Percentiles rank a stretch among this genome's conserved stretches.
Conservation (phyloP, 2,888 invertebrate species). For the Andrena camellia region DNA sequence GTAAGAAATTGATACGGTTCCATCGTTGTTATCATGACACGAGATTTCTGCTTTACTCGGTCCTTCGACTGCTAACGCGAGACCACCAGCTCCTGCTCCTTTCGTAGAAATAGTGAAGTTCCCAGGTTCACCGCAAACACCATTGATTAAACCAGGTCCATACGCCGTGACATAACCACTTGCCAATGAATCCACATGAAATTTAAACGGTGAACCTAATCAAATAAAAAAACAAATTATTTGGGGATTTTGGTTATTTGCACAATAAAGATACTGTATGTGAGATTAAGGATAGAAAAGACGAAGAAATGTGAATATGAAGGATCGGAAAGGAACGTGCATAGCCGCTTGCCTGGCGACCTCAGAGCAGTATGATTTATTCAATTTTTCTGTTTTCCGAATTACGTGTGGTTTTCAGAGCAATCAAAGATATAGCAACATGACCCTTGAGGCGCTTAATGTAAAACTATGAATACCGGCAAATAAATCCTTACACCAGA, state of each 20-base stretch:
- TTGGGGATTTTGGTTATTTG: background rate
- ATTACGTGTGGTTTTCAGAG: too few relatives aligned
- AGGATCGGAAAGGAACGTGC: too few relatives aligned
- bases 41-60: slow-evolving; percentile 97
- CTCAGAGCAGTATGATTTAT: too few relatives aligned
- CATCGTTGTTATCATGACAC: slow-evolving; percentile 99
- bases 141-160: slow-evolving; percentile 96
- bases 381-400: too few relatives aligned
- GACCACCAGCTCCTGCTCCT: slow-evolving; percentile 97
- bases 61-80: slow-evolving; percentile 98
- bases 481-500: too few relatives aligned
- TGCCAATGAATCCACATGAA: slow-evolving; percentile 97
- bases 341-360: too few relatives aligned
- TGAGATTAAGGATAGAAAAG: too few relatives aligned
- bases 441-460: too few relatives aligned
- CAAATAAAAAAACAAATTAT: background rate
- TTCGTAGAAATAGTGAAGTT: slow-evolving; percentile 99
- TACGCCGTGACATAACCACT: slow-evolving; percentile 98
- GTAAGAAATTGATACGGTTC: slow-evolving; percentile 97
- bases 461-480: too few relatives aligned
- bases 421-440: too few relatives aligned
- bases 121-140: slow-evolving; percentile 97
- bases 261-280: too few relatives aligned
- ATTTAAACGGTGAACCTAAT: slow-evolving; percentile 97
- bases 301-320: too few relatives aligned